Base-by-base conservation (phyloP, 1,140 invertebrate genomes). In the Kradibia gibbosae region DNA sequence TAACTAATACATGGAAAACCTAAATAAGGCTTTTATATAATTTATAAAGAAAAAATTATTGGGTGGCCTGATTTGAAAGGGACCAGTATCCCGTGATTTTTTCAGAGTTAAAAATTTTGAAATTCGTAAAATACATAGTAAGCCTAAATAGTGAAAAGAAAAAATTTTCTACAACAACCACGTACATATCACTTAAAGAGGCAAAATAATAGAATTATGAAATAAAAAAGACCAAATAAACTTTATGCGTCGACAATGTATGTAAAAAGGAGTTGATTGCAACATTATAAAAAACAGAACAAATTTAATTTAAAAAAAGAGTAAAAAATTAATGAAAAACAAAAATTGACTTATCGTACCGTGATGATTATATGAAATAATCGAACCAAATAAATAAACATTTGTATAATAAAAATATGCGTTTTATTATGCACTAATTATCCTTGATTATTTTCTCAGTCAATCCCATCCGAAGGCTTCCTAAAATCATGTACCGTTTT, bases 371-470 rank as follows among this genome's bases (percentile, higher is more conserved):
- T 78, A 76, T 78, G 70, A 82, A 67, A 82, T 78, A 78, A 82
- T 45, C 75, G 81, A 82, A 82, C 57, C 57, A 75, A 82, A 79
- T 74, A 73, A 82, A 82, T 82, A 82, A 82, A 82, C 81, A 57
- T 82, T 82, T 82, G 76, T 79, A 78, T 73, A 78, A 81, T 81
- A 81, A 36, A 31, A 62, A 42, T 31, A 22, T n/a, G 36, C 8
- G 22, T 67, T 42, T 78, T 71, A 45, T 81, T 75, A 3, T 8
- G 2, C 55, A 76, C 39, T 76, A 77, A 71, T 57, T 3, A 34
- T 75, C 73, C 73, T 60, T 34, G 50, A n/a, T 75, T n/a, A 25
- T 20, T 76, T 50, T 77, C 4, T 60, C 34, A 81, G 80, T 57
- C 77, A 50, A 70, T 81, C 74, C 73, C 73, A 45, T 76, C 80